Evolutionary conservation across 2,888 invertebrate species (phyloP).

Genomic region (Notocelia uddmanniana): DNA sequence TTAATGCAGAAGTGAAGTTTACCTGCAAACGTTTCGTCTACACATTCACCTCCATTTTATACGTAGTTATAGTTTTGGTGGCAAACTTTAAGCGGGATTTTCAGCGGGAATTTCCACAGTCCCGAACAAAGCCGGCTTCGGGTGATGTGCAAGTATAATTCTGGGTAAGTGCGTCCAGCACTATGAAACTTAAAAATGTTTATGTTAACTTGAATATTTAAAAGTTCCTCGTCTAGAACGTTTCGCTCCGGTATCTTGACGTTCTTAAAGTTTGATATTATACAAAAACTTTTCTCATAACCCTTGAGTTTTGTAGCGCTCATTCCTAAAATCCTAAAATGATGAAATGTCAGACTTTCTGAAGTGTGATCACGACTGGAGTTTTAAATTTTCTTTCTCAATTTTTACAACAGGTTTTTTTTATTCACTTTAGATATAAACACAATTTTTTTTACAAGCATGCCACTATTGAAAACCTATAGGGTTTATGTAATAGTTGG

Average conservation of each 20-base stretch:
- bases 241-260: slow-evolving; percentile 6
- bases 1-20: not conserved
- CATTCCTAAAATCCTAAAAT: slow-evolving; percentile 13
- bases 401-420: too few species aligned
- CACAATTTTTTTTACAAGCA: too few species aligned
- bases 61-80: slow-evolving; percentile 2
- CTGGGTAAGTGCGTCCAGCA: slow-evolving; percentile 44
- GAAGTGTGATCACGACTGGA: not conserved
- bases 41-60: slow-evolving; percentile 10
- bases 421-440: too few species aligned
- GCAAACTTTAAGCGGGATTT: slow-evolving; percentile 49
- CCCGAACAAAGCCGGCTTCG: slow-evolving; percentile 46
- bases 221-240: slow-evolving; percentile 26
- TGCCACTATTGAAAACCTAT: too few species aligned
- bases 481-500: too few species aligned
- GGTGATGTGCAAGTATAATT: slow-evolving; percentile 53
- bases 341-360: slow-evolving; percentile 1
- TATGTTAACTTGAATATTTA: slow-evolving; percentile 45
- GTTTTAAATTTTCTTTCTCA: not conserved
- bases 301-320: slow-evolving; percentile 18
- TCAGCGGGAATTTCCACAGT: slow-evolving; percentile 57
- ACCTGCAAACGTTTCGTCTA: slow-evolving; percentile 13
- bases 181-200: slow-evolving; percentile 43
- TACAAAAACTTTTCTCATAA: slow-evolving; percentile 44
- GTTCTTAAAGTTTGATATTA: slow-evolving; percentile 29